Evolutionary conservation across 2,797 vertebrate species (phyloP), one percentile per base, ranked within the genome.

Genomic region (Gallinago stenura): DNA sequence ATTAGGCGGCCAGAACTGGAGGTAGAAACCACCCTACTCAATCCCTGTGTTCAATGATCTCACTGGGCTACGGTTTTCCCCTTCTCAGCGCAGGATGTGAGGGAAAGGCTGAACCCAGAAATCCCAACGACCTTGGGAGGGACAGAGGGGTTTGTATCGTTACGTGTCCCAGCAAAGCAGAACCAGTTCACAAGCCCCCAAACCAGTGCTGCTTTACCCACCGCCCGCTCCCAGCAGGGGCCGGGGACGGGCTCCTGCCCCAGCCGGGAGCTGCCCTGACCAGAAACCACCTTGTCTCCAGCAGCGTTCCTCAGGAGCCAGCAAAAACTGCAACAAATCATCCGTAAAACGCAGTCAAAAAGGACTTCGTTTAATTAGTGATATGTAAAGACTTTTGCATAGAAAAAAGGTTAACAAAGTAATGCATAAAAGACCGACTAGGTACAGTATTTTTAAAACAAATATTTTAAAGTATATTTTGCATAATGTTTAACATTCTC

Each of bases 401-500:
- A 99, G 98, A 98, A 98, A 98, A 98, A 96, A 93, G 97, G 98
- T 99, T 99, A 97, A 98, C 98, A 99, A 98, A 97, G 97, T 98
- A 98, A 98, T 98, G 97, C 97, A 97, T 96, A 98, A 97, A 97
- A 96, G 96, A 98, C 87, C 62, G 45, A 97, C 96, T 98, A 98
- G 96, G 96, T 98, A 98, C 97, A 98, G 98, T 98, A 98, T 98
- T 98, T 98, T 98, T 96, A 98, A 98, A 98, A 98, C 98, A 98
- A 98, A 98, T 98, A 98, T 97, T 98, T 98, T 97, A 97, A 98
- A 97, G 98, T 98, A 98, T 97, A 98, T 95, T 97, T 98, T 98
- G 97, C 97, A 98, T 98, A 98, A 98, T 98, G 97, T 98, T 98
- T 98, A 98, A 98, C 98, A 98, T 98, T 98, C 96, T 98, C 91